phyloP scores from a whole-genome alignment of 1,140 invertebrate species.

The Temnothorax longispinosus region DNA sequence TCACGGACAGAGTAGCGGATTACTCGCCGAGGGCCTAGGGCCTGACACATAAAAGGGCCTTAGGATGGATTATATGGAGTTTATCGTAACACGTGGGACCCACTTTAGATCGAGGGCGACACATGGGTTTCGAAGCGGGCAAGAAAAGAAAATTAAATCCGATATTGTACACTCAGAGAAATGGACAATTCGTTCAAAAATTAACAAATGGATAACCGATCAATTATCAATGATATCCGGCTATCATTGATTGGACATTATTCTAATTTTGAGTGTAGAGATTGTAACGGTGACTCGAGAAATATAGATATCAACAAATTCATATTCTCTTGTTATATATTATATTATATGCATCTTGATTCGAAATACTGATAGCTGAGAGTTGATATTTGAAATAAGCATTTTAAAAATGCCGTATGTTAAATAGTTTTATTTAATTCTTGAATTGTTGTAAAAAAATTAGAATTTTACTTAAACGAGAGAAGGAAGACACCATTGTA shows the following conservation, averaged over 20 bases:
- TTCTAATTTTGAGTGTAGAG: too few relatives aligned
- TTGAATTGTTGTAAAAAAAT: neutral
- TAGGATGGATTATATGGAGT: neutral
- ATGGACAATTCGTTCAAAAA: too few relatives aligned
- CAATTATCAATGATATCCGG: too few relatives aligned
- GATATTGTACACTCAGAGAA: too few relatives aligned
- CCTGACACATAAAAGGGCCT: constrained; percentile 34
- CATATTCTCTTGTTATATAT: neutral
- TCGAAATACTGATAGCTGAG: neutral
- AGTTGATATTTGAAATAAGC: neutral
- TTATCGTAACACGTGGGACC: neutral
- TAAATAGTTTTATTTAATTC: neutral
- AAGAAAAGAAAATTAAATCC: neutral
- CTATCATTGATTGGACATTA: too few relatives aligned
- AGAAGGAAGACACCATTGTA: neutral
- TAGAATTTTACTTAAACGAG: neutral
- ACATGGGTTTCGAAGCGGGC: neutral
- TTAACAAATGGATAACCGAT: too few relatives aligned
- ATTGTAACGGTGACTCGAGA: neutral
- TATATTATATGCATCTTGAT: neutral
- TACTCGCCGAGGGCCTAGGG: constrained; percentile 26
- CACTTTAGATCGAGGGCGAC: neutral
- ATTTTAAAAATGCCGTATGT: neutral
- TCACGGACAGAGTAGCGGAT: constrained; percentile 24
- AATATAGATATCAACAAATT: neutral